Percentiles rank a stretch among this genome's conserved stretches.
Evolutionary conservation across 2,888 invertebrate genomes (phyloP).

Genomic region (Pandemis corylana): DNA sequence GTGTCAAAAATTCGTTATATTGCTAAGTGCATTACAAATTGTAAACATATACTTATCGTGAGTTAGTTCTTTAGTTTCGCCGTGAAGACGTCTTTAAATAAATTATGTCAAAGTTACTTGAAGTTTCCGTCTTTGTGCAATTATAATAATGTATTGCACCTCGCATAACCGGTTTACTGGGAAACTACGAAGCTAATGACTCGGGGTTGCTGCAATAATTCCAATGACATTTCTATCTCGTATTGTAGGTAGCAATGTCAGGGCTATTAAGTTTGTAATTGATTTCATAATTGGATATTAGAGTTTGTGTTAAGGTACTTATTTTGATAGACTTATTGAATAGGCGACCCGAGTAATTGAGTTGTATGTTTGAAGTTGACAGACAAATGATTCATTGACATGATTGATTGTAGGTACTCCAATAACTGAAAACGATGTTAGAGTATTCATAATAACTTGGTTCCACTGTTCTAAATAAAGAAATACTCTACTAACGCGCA

Average conservation of each 20-base stretch:
- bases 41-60: background rate
- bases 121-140: conserved; percentile 3
- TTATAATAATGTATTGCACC: conserved; percentile 13
- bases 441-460: too few relatives aligned
- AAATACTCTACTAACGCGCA: too few relatives aligned
- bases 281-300: background rate
- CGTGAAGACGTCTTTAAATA: background rate
- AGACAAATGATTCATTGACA: background rate
- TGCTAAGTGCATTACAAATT: background rate
- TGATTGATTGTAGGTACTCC: background rate
- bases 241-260: background rate
- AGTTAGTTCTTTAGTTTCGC: background rate
- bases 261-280: conserved; percentile 6
- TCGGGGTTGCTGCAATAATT: conserved; percentile 1
- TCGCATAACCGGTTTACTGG: conserved; percentile 7
- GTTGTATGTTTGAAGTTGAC: background rate
- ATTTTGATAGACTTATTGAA: background rate
- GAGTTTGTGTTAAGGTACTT: background rate
- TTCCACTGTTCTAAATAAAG: too few relatives aligned
- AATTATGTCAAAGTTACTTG: conserved; percentile 1
- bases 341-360: too few relatives aligned
- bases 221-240: background rate
- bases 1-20: background rate
- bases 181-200: background rate
- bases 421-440: background rate